Conservation (phyloP, 1,140 invertebrate species). For the Calosoma granatense region DNA sequence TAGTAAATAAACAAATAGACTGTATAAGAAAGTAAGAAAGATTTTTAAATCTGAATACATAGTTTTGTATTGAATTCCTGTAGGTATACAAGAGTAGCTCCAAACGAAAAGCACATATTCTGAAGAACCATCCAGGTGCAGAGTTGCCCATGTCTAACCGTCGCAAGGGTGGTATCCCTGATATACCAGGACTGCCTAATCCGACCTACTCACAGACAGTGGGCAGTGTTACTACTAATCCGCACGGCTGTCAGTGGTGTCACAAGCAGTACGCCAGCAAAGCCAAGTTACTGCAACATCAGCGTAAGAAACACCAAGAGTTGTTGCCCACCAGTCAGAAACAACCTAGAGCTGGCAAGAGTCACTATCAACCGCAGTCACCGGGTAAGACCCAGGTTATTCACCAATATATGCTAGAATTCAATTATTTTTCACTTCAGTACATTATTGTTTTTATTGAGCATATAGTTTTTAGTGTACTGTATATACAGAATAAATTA, state of each 20-base stretch:
- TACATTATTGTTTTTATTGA: background rate
- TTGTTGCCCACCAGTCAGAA: background rate
- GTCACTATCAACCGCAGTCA: background rate
- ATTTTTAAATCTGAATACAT: too few relatives aligned
- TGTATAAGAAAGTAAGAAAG: too few relatives aligned
- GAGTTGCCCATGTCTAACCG: constrained; percentile 53
- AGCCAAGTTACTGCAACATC: constrained; percentile 72
- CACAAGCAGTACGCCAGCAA: constrained; percentile 77
- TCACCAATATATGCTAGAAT: background rate
- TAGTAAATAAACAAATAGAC: too few relatives aligned
- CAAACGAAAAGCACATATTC: constrained; percentile 74
- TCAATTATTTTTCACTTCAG: background rate
- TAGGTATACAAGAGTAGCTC: constrained; percentile 75
- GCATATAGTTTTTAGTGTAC: too few relatives aligned
- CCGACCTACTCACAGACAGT: constrained; percentile 59
- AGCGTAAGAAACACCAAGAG: constrained; percentile 61
- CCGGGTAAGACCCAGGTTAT: background rate
- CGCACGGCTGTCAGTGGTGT: constrained; percentile 69
- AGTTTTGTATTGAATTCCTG: too few relatives aligned
- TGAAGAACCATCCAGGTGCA: constrained; percentile 75
- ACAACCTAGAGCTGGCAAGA: background rate
- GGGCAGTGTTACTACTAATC: constrained; percentile 61
- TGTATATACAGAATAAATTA: too few relatives aligned
- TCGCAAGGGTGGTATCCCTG: constrained; percentile 38
- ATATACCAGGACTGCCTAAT: constrained; percentile 42